A percentile compares a stretch with the other conserved stretches of the same genome.
These are phyloP conservation scores for Alentia gelatinosa DNA, from an alignment of 2,888 invertebrate species.

Conservation along the genomic window DNA sequence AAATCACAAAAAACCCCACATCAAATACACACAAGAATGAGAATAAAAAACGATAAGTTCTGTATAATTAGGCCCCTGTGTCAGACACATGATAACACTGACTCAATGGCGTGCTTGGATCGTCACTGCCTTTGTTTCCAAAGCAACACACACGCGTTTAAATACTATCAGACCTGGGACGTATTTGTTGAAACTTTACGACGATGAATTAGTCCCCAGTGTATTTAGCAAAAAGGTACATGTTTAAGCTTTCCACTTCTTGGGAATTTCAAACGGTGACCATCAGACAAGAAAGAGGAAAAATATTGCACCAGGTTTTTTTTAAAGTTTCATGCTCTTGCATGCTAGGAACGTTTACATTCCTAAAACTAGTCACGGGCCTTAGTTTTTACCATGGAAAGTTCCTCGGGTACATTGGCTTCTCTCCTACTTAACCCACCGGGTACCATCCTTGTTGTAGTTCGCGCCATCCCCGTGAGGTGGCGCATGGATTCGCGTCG, in stretches of 20 bases:
- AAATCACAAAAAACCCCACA: no score
- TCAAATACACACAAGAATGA: no score
- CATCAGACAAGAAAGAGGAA: background rate
- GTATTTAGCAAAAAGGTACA: background rate
- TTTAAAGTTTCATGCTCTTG: background rate
- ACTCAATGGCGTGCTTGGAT: background rate
- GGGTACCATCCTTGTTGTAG: background rate
- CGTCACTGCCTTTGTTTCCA: background rate
- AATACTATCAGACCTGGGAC: no score
- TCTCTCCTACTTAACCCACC: background rate
- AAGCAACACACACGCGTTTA: no score
- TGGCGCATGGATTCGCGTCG: background rate
- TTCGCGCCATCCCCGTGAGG: background rate
- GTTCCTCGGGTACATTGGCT: background rate
- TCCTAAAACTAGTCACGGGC: background rate
- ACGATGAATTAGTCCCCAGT: background rate
- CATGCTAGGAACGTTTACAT: conserved; percentile 1
- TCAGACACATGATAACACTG: background rate
- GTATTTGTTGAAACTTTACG: no score
- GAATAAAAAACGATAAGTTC: background rate
- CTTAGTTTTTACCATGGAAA: background rate
- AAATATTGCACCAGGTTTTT: background rate
- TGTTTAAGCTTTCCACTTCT: conserved; percentile 1
- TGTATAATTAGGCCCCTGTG: background rate
- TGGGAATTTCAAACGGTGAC: background rate